These are phyloP conservation scores for Cybosia mesomella DNA, from an alignment of 2,888 invertebrate species.

Conservation along the genomic window DNA sequence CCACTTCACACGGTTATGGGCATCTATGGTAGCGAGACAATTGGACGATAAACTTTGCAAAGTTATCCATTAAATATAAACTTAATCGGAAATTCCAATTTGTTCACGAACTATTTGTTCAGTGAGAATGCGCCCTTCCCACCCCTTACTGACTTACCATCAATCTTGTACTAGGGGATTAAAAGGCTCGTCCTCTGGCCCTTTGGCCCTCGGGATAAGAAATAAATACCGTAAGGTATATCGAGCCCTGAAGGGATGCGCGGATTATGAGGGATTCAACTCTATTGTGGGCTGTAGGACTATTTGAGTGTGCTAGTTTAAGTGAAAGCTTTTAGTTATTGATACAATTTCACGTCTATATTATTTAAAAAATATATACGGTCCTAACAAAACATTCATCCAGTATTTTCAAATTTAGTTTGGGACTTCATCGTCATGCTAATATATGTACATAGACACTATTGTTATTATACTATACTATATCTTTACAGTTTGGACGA, in stretches of 20 bases:
- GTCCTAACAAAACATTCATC: not conserved
- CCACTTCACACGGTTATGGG: too few relatives aligned
- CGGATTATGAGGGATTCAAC: slow-evolving; percentile 30
- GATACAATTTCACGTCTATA: slow-evolving; percentile 6
- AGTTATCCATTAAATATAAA: too few relatives aligned
- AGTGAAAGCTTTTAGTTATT: slow-evolving; percentile 14
- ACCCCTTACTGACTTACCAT: slow-evolving; percentile 48
- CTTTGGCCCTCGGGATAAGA: slow-evolving; percentile 34
- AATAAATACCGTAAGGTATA: slow-evolving; percentile 40
- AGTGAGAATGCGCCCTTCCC: slow-evolving; percentile 1
- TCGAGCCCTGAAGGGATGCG: slow-evolving; percentile 20
- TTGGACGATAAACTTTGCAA: too few relatives aligned
- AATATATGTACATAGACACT: not conserved
- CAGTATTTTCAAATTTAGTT: not conserved
- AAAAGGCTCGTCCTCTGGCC: slow-evolving; percentile 47
- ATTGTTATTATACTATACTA: not conserved
- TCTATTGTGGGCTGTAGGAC: slow-evolving; percentile 19
- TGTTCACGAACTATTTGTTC: not conserved
- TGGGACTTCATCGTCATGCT: not conserved
- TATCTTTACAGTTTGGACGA: not conserved
- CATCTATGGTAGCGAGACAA: too few relatives aligned
- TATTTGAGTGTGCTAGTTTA: slow-evolving; percentile 17
- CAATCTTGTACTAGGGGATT: slow-evolving; percentile 52
- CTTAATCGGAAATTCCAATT: not conserved
- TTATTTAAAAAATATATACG: not conserved